Conservation (phyloP, 1,140 invertebrate species). For the Colletes latitarsis region DNA sequence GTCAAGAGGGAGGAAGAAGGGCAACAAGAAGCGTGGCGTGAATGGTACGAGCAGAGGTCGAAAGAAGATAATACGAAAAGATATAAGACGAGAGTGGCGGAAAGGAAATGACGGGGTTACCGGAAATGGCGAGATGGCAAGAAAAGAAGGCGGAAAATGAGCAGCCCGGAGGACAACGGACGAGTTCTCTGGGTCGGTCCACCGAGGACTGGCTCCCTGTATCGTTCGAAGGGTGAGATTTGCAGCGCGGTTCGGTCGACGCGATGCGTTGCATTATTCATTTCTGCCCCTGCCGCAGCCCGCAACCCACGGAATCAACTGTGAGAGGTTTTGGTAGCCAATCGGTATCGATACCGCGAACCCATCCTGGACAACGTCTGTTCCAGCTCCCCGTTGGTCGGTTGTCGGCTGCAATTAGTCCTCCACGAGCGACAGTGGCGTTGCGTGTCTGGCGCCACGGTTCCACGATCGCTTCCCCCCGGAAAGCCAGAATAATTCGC, state of each 20-base stretch:
- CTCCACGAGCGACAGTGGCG: slow-evolving; percentile 13
- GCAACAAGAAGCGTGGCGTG: neutral
- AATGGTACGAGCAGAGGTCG: neutral
- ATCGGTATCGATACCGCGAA: slow-evolving; percentile 68
- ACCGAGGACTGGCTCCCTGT: slow-evolving; percentile 37
- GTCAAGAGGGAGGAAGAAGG: neutral
- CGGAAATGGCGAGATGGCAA: slow-evolving; percentile 16
- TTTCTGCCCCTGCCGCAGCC: slow-evolving; percentile 59
- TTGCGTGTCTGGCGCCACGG: neutral
- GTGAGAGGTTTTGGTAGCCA: slow-evolving; percentile 62
- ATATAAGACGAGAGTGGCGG: slow-evolving; percentile 5
- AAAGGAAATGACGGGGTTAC: slow-evolving; percentile 9
- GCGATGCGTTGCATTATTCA: slow-evolving; percentile 79
- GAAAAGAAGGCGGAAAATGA: slow-evolving; percentile 29
- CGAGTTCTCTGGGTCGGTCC: neutral
- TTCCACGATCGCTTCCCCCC: neutral
- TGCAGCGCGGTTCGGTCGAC: slow-evolving; percentile 71
- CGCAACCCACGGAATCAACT: slow-evolving; percentile 26
- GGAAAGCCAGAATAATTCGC: too few species aligned
- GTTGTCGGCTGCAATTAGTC: slow-evolving; percentile 71
- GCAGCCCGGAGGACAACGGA: slow-evolving; percentile 8
- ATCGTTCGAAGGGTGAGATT: slow-evolving; percentile 74
- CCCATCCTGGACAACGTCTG: slow-evolving; percentile 54
- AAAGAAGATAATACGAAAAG: slow-evolving; percentile 26
- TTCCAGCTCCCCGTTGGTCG: slow-evolving; percentile 57